These are phyloP conservation scores for Eupithecia abbreviata DNA, from an alignment of 2,888 invertebrate genomes.

Conservation along the genomic window DNA sequence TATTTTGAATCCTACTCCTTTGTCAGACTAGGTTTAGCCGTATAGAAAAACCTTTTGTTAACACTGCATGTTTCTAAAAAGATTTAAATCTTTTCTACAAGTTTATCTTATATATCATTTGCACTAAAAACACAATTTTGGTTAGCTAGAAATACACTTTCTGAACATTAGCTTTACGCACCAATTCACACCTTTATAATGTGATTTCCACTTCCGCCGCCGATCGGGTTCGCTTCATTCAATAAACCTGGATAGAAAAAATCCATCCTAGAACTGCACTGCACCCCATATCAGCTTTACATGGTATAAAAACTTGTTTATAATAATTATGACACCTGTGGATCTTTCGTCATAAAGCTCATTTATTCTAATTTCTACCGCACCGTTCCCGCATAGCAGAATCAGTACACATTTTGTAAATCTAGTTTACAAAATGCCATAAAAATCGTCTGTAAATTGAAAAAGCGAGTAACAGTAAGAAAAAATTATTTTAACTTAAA, in stretches of 20 bases:
- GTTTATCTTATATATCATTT: neutral
- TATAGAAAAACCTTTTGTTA: neutral
- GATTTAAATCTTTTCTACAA: neutral
- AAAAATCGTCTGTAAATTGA: neutral
- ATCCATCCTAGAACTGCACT: conserved; percentile 4
- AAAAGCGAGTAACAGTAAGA: no score
- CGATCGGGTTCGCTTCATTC: neutral
- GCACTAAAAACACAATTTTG: neutral
- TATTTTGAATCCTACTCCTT: conserved; percentile 12
- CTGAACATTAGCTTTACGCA: neutral
- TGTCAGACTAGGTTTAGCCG: neutral
- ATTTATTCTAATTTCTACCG: neutral
- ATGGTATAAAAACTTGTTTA: neutral
- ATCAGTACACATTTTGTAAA: neutral
- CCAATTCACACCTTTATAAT: neutral
- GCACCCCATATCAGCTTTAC: conserved; percentile 3
- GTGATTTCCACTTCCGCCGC: neutral
- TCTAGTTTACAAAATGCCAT: neutral
- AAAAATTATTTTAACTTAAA: no score
- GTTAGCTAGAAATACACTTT: neutral
- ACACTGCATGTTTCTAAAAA: neutral
- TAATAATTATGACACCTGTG: neutral
- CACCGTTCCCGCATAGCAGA: neutral
- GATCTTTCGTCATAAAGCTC: neutral
- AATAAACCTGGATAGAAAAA: neutral